Evolutionary conservation across 2,113 vertebrate genomes (phyloP).

Genomic region (Ifrita kowaldi): DNA sequence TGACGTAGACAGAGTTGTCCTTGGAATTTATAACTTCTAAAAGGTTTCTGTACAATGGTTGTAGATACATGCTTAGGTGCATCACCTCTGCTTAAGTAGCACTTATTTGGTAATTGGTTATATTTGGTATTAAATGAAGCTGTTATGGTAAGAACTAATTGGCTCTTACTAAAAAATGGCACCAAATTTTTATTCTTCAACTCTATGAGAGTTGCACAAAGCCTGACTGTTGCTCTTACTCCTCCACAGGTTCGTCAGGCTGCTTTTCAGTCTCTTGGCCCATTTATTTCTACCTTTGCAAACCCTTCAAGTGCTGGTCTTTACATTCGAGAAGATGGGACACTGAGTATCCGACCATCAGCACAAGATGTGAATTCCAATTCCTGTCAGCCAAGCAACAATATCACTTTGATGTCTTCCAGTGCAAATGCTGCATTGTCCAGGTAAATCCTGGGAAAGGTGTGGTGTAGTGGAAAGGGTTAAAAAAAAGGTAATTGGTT

Average conservation of each 20-base stretch:
- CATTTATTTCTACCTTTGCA: constrained; percentile 90
- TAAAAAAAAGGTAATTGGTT: neutral
- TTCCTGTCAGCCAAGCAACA: neutral
- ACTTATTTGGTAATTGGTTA: neutral
- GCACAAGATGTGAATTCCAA: neutral
- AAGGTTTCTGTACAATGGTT: neutral
- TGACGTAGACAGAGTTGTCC: neutral
- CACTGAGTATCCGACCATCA: constrained; percentile 55
- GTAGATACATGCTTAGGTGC: neutral
- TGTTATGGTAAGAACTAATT: neutral
- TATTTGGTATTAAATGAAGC: neutral
- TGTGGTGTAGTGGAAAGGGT: neutral
- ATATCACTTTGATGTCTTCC: neutral
- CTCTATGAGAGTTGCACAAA: neutral
- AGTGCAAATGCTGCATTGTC: neutral
- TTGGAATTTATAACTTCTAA: neutral
- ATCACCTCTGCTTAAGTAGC: neutral
- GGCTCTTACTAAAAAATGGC: neutral
- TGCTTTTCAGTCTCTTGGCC: constrained; percentile 88
- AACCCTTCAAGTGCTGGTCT: constrained; percentile 84
- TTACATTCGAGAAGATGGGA: constrained; percentile 80
- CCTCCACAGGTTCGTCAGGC: constrained; percentile 82
- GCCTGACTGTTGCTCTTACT: neutral
- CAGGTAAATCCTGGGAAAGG: constrained; percentile 24
- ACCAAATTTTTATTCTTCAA: neutral